Evolutionary conservation across 1,140 invertebrate species (phyloP), one percentile per base, ranked within the genome.

Genomic region (Tribolium castaneum): DNA sequence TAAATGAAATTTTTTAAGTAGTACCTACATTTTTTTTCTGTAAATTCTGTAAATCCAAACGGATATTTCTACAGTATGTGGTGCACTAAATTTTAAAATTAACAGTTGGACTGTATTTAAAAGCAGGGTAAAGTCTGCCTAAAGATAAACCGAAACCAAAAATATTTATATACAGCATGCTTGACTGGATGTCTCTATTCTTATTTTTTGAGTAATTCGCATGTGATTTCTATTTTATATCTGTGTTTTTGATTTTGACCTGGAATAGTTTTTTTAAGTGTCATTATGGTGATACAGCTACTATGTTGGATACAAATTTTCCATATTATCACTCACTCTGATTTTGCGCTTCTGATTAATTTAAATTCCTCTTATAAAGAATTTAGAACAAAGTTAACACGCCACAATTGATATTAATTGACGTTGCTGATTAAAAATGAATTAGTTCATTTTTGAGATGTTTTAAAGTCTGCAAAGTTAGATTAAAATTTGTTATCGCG

Each of bases 391-490:
- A 35, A 12, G 14, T 66, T 66, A 66, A 25, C 54, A 59, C 30
- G 30, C 1, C 25, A 66, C 25, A 66, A 66, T 66, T 66, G 30
- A 35, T 66, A 66, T 35, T 66, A 66, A 66, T 66, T 66, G 59
- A 66, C 59, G 13, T 13, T 6, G 30, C 59, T 39, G 59, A 66
- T 66, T 66, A 66, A 66, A 66, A 66, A 66, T 34, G 25, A 62
- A 66, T 66, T 66, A 66, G 59, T 14, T 66, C 59, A 22, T 25
- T 59, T 59, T 59, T 19, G 16, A 16, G 51, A 13, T 52, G 13
- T 45, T 45, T 45, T 9, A 39, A 45, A 45, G 51, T 52, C 12
- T 16, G 51, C 51, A 52, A 45, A n/a, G 13, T 45, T 10, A 45
- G n/a, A 45, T 10, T 10, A 3, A 9, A 45, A 10, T 45, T 0